Base-by-base conservation (phyloP, 92 coral and sea anemone genomes). In the Parazoanthus atlanticus region DNA sequence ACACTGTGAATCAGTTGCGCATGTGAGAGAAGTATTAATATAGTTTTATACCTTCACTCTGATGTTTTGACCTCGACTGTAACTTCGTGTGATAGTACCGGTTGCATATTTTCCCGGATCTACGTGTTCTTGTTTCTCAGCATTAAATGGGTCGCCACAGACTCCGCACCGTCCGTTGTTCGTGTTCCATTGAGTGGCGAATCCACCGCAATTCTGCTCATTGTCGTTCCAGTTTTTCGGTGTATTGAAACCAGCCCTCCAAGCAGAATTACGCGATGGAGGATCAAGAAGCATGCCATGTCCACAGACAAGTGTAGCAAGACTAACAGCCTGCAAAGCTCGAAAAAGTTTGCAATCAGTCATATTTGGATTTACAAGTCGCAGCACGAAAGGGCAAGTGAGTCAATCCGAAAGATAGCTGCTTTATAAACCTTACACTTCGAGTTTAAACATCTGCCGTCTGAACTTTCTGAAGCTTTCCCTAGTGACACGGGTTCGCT, bases 101-200 rank as follows among this genome's bases (percentile, higher is more conserved):
- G 40, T 87, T 17, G 90, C 90, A 65, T 64, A 87, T 17, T 56
- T 23, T 1, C 90, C 85, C 0, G 90, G 90, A 13, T 3, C 28
- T 19, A 78, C 66, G 54, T 31, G 81, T 19, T 46, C 19, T 7
- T 58, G 34, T n/a, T 70, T 38, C 36, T 46, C 12, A 0, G 54
- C 72, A 15, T 61, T 58, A 65, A 61, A 87, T 23, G 79, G 84
- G 46, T 87, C 90, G 30, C 90, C 90, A 31, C 90, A 87, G 0
- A 58, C 90, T 6, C 90, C 90, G 29, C 90, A 87, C 32, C 38
- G 47, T 16, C 90, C 90, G 16, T 54, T 82, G 33, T 87, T 81
- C 33, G 40, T 61, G 26, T 61, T 33, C 90, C 90, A 87, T 17
- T 87, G 90, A 23, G 21, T 52, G 21, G 58, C 17, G 21, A 52